phyloP scores from a whole-genome alignment of 2,888 invertebrate genomes.

The Eupithecia vulgata region DNA sequence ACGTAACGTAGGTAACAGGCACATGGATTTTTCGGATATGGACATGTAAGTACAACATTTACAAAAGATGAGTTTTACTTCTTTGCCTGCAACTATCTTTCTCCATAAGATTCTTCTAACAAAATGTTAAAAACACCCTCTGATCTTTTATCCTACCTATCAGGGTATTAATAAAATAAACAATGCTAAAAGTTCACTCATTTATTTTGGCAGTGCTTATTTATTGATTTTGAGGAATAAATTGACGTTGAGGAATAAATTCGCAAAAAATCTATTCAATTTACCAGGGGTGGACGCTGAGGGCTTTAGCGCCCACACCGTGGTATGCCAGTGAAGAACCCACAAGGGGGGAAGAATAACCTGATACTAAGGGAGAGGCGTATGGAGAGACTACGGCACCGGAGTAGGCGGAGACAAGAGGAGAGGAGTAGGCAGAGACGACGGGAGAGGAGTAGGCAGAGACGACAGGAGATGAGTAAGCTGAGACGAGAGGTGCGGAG shows the following conservation, averaged over 20 bases:
- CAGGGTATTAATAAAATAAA: background rate
- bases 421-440: constrained; percentile 49
- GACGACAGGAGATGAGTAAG: constrained; percentile 42
- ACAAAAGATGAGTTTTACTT: no score
- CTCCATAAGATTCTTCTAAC: no score
- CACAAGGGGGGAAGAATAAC: constrained; percentile 34
- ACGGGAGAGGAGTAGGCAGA: constrained; percentile 49
- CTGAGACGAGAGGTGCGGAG: constrained; percentile 37
- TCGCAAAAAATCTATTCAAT: constrained; percentile 12
- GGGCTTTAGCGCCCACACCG: constrained; percentile 49
- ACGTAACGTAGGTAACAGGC: no score
- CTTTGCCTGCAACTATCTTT: no score
- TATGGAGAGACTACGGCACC: constrained; percentile 47
- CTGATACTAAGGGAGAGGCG: constrained; percentile 41
- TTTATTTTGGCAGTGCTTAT: constrained; percentile 17
- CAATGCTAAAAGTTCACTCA: background rate
- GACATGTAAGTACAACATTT: no score
- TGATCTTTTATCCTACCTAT: background rate
- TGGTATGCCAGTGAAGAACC: constrained; percentile 47
- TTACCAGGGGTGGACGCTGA: constrained; percentile 54
- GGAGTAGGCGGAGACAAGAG: constrained; percentile 49
- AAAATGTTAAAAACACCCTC: background rate
- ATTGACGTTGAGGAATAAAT: background rate
- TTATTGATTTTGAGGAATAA: background rate
- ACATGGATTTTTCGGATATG: no score